Base-by-base conservation (phyloP, 2,113 vertebrate species). In the Acanthochromis polyacanthus region DNA sequence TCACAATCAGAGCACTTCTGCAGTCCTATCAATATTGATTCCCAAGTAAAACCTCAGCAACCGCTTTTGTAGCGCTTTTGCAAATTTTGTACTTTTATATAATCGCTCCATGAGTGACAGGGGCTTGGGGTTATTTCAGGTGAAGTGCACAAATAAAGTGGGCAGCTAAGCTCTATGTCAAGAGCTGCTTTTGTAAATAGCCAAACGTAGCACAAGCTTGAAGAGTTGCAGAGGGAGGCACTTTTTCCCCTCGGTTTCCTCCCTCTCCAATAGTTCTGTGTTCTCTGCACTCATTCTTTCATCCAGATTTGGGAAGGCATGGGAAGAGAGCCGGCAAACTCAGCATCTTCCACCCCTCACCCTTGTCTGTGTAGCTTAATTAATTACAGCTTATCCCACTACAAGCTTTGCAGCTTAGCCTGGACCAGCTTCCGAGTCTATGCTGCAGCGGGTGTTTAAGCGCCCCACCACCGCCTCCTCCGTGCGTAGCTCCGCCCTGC, bases 321-420 rank as follows among this genome's bases (percentile, higher is more conserved):
- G 66, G 62, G 50, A 75, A 58, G 78, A 66, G 75, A 53, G 77
- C 58, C 48, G 71, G 90, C 89, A 81, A 74, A 91, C 86, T 94
- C 93, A 95, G 94, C 93, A 94, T 91, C 89, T 91, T 93, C 73
- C 81, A 48, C 58, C 78, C 75, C 80, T 88, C 77, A 74, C 78
- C 84, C 86, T 85, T 71, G 82, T 88, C 84, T 70, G 88, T 77
- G 73, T 84, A 68, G 89, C 90, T 91, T 92, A 93, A 94, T 94
- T 80, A 92, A 93, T 93, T 93, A 91, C 90, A 90, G 93, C 89
- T 94, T 93, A 93, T 89, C 81, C 84, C 14, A 20, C 75, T 85
- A 84, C 88, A 86, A 91, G 92, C 91, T 93, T 89, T 94, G 87
- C 88, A 89, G 93, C 92, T 94, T 89, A 93, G 83, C 71, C 64